Evolutionary conservation across 2,797 vertebrate species (phyloP), one percentile per base, ranked within the genome.

Genomic region (Heteromormyrus szaboi): DNA sequence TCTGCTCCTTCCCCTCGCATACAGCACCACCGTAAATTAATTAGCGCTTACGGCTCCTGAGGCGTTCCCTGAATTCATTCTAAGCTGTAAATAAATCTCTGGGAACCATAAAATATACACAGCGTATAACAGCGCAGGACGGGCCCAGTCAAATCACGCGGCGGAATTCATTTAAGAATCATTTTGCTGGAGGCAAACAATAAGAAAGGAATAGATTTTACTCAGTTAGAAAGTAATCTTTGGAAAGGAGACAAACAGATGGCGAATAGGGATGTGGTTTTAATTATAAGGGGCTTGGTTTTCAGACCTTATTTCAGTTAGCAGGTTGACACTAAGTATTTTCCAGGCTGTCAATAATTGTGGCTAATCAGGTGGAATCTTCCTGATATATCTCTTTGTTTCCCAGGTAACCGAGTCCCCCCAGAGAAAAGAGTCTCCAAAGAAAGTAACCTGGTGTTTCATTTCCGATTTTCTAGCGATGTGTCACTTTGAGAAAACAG

Each of bases 221-320:
- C 17, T 17, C 51, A 17, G 53, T 84, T 19, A 50, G 79, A 50
- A 72, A 62, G 88, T 56, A 50, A 19, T 89, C 79, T 50, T 85
- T 83, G 88, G 88, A 59, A 89, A 56, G 48, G 56, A 89, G 62
- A 29, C 17, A 84, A 89, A 33, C 81, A 89, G 88, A 85, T 89
- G 88, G 88, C 37, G 9, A 85, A 48, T 68, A 2, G 62, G 62
- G 53, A 48, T 59, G 12, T 29, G 46, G 79, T 14, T 62, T 85
- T 85, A 72, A 88, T 88, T 68, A 88, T 88, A 88, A 72, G 25
- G 19, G 50, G 68, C 48, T 33, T 72, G 59, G 50, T 53, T 89
- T 41, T 89, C 81, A 56, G 17, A 3, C 81, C 37, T 48, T 41
- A 85, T 85, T 46, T 37, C 48, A 81, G 72, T 81, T 48, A 56